A percentile compares a stretch with the other conserved stretches of the same genome.
phyloP scores from a whole-genome alignment of 1,140 invertebrate genomes.

The Leptinotarsa lineolata region DNA sequence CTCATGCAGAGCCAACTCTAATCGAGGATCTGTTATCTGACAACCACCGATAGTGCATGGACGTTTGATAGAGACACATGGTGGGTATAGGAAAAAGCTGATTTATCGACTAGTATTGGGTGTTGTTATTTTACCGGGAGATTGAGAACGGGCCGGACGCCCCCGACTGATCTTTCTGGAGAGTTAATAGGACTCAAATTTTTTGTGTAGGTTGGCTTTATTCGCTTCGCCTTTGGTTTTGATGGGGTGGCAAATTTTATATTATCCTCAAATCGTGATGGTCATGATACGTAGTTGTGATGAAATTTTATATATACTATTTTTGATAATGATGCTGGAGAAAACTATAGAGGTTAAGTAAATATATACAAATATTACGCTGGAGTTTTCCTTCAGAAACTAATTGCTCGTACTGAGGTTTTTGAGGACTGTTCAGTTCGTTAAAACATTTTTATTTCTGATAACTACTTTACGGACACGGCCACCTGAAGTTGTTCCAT shows the following conservation, averaged over 20 bases:
- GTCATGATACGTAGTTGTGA: too few species aligned
- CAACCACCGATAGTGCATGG: slow-evolving; percentile 35
- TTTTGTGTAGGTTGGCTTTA: slow-evolving; percentile 10
- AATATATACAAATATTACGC: too few species aligned
- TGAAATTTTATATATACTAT: too few species aligned
- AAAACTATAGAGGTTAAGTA: too few species aligned
- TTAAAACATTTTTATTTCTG: too few species aligned
- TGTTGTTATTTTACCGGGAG: slow-evolving; percentile 21
- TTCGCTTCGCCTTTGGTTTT: neutral
- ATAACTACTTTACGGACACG: too few species aligned
- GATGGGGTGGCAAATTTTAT: neutral
- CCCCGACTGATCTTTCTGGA: slow-evolving; percentile 14
- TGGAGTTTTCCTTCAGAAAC: too few species aligned
- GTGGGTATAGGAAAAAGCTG: slow-evolving; percentile 31
- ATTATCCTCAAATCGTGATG: neutral
- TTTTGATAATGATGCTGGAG: too few species aligned
- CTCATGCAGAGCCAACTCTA: slow-evolving; percentile 49
- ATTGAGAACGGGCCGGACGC: neutral
- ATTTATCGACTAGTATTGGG: slow-evolving; percentile 32
- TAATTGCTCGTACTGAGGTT: too few species aligned
- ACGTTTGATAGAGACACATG: slow-evolving; percentile 47
- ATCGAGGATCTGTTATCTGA: slow-evolving; percentile 52
- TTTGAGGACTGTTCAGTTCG: too few species aligned
- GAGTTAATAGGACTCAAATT: neutral
- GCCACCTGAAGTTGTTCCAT: too few species aligned